Percentiles rank a stretch among this genome's conserved stretches.
phyloP scores from a whole-genome alignment of 1,140 invertebrate genomes.

The Drosophila lacteicornis region DNA sequence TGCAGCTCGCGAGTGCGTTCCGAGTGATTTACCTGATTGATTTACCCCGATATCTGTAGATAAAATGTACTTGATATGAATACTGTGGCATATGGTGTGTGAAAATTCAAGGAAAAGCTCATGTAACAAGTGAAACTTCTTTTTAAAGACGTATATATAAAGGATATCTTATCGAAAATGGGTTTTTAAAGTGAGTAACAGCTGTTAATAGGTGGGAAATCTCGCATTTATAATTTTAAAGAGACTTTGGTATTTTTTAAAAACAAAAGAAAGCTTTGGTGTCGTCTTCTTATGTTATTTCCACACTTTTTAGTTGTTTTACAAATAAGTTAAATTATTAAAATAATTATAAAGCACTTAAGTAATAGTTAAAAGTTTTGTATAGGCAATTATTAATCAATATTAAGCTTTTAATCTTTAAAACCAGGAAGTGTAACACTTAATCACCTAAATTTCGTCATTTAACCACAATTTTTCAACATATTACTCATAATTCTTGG shows the following conservation, averaged over 20 bases:
- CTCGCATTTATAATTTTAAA: not conserved
- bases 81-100: slow-evolving; percentile 36
- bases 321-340: too few relatives aligned
- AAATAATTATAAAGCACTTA: not conserved
- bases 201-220: not conserved
- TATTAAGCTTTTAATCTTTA: not conserved
- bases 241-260: not conserved
- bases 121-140: not conserved
- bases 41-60: slow-evolving; percentile 22
- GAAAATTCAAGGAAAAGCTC: slow-evolving; percentile 8
- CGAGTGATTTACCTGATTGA: slow-evolving; percentile 47
- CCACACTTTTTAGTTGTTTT: not conserved
- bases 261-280: not conserved
- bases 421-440: not conserved
- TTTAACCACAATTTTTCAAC: not conserved
- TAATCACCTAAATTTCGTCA: slow-evolving; percentile 1
- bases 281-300: too few relatives aligned
- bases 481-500: slow-evolving; percentile 24
- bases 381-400: too few relatives aligned
- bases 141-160: not conserved
- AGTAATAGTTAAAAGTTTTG: too few relatives aligned
- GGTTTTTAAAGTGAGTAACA: slow-evolving; percentile 8
- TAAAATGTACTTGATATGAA: slow-evolving; percentile 34
- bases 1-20: slow-evolving; percentile 24
- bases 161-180: not conserved